Percentiles rank a stretch among this genome's conserved stretches.
Evolutionary conservation across 2,113 vertebrate species (phyloP).

Genomic region (Maccullochella peelii): DNA sequence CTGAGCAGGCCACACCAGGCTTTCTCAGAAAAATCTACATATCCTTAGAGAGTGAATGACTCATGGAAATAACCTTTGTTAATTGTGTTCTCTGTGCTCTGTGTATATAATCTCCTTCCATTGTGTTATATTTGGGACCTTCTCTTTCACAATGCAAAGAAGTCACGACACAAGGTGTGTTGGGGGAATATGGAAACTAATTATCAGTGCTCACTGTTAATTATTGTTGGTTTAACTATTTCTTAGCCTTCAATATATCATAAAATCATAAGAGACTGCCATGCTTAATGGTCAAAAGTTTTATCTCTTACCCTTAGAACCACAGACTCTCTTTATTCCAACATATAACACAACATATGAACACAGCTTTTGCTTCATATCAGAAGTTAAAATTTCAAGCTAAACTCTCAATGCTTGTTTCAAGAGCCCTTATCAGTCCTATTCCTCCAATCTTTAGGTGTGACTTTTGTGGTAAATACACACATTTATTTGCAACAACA

Average conservation of each 20-base stretch:
- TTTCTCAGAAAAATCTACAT: slow-evolving; percentile 9
- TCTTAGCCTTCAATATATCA: neutral
- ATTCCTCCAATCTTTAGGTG: neutral
- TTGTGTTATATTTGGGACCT: neutral
- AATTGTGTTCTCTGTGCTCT: neutral
- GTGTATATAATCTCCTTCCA: neutral
- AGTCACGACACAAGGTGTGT: neutral
- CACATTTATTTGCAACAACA: neutral
- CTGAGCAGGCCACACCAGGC: neutral
- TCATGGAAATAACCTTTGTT: neutral
- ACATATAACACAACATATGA: neutral
- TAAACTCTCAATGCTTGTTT: neutral
- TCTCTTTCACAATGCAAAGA: neutral
- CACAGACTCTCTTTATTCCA: neutral
- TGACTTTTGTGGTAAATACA: neutral
- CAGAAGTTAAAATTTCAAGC: neutral
- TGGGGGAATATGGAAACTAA: neutral
- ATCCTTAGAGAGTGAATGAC: neutral
- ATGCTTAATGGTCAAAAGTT: neutral
- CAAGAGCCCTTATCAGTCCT: neutral
- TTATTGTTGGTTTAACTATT: neutral
- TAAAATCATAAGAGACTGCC: neutral
- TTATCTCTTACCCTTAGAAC: neutral
- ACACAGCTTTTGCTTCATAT: neutral
- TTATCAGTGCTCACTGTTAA: neutral